Percentiles rank a stretch among this genome's conserved stretches.
Conservation (phyloP, 1,140 invertebrate species). For the Polypedilum vanderplanki region DNA sequence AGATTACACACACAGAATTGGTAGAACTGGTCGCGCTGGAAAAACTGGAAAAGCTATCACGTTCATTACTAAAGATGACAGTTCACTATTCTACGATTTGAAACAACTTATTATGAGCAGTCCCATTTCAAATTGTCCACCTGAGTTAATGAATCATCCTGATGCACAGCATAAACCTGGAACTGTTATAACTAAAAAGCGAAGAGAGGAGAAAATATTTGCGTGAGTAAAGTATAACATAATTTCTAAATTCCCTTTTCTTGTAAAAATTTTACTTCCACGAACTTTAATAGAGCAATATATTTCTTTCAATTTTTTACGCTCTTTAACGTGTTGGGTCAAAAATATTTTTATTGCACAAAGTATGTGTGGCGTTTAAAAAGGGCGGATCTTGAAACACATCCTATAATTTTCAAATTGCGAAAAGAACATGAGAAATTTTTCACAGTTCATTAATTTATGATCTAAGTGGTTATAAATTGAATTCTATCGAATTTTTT, state of each 20-base stretch:
- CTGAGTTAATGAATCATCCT: constrained; percentile 95
- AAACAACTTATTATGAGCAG: constrained; percentile 86
- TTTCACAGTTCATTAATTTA: constrained; percentile 3
- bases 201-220: constrained; percentile 92
- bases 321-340: neutral
- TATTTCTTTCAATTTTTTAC: neutral
- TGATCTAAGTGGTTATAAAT: neutral
- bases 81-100: constrained; percentile 90
- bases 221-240: constrained; percentile 53
- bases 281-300: neutral
- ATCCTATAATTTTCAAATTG: neutral
- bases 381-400: neutral
- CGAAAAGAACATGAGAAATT: neutral
- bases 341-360: neutral
- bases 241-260: neutral
- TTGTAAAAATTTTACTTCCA: neutral
- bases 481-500: neutral
- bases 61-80: constrained; percentile 96
- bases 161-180: constrained; percentile 98
- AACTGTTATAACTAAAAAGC: constrained; percentile 86
- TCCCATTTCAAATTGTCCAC: constrained; percentile 92
- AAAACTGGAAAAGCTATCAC: constrained; percentile 94
- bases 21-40: constrained; percentile 96
- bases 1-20: constrained; percentile 99
- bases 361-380: neutral